These are phyloP conservation scores for Mesorhabditis sp. DNA, from an alignment of 2,888 invertebrate genomes.

Conservation along the genomic window DNA sequence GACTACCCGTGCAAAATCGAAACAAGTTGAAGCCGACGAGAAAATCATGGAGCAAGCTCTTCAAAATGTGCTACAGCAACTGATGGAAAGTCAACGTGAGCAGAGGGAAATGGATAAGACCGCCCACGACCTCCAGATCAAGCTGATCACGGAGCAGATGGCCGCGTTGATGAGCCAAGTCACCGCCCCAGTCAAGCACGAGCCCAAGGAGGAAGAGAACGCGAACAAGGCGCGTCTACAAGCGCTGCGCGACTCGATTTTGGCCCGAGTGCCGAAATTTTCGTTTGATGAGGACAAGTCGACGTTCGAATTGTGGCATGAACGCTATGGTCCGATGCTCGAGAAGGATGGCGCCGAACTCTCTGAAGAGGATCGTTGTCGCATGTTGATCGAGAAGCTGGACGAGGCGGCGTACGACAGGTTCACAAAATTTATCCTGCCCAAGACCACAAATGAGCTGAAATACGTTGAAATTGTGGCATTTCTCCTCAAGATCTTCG, in stretches of 20 bases:
- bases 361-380: neutral
- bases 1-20: no score
- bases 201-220: neutral
- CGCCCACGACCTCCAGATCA: neutral
- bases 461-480: neutral
- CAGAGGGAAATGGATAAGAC: neutral
- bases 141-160: neutral
- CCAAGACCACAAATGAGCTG: neutral
- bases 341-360: neutral
- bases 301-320: neutral
- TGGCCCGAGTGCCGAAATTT: no score
- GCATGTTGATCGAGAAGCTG: neutral
- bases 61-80: no score
- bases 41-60: no score
- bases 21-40: no score
- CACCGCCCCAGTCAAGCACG: neutral
- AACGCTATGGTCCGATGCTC: neutral
- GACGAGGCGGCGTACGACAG: conserved; percentile 25
- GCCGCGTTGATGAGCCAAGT: neutral
- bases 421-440: no score
- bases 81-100: no score
- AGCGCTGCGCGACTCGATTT: neutral
- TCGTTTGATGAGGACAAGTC: neutral
- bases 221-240: neutral
- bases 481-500: neutral